Conservation (phyloP, 2,888 invertebrate species). For the Spilosoma lubricipeda region DNA sequence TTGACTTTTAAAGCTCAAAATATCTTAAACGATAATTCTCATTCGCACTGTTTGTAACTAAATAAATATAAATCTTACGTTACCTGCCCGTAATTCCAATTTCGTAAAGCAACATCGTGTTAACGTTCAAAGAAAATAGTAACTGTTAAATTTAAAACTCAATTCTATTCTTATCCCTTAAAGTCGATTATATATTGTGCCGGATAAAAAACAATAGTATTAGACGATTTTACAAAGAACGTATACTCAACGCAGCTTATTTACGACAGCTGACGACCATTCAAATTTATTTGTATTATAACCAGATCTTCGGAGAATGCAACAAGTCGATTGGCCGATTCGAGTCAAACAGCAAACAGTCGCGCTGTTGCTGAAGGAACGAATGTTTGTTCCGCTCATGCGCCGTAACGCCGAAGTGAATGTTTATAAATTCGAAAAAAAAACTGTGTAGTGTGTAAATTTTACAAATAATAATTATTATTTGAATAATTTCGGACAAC, state of each 20-base stretch:
- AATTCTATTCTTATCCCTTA: conserved; percentile 38
- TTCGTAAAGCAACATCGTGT: conserved; percentile 33
- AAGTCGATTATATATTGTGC: conserved; percentile 45
- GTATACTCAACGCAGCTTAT: conserved; percentile 55
- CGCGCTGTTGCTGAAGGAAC: conserved; percentile 51
- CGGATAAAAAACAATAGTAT: conserved; percentile 51
- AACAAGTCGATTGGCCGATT: conserved; percentile 65
- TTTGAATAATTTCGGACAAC: conserved; percentile 33
- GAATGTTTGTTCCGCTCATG: conserved; percentile 61
- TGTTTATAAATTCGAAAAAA: conserved; percentile 52
- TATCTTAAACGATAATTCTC: conserved; percentile 20
- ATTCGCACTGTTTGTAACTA: conserved; percentile 37
- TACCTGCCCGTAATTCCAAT: conserved; percentile 11
- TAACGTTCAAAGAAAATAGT: conserved; percentile 34
- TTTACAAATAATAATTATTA: conserved; percentile 24
- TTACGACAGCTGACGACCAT: conserved; percentile 61
- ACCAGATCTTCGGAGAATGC: conserved; percentile 75
- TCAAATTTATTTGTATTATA: conserved; percentile 70
- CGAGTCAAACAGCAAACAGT: conserved; percentile 55
- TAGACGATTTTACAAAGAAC: conserved; percentile 61
- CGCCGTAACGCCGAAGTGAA: conserved; percentile 55
- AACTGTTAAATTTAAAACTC: conserved; percentile 34
- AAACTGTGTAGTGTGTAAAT: conserved; percentile 47
- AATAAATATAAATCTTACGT: conserved; percentile 42
- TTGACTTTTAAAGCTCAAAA: conserved; percentile 34